Base-by-base conservation (phyloP, 2,888 invertebrate genomes). In the Stratiomys singularior region DNA sequence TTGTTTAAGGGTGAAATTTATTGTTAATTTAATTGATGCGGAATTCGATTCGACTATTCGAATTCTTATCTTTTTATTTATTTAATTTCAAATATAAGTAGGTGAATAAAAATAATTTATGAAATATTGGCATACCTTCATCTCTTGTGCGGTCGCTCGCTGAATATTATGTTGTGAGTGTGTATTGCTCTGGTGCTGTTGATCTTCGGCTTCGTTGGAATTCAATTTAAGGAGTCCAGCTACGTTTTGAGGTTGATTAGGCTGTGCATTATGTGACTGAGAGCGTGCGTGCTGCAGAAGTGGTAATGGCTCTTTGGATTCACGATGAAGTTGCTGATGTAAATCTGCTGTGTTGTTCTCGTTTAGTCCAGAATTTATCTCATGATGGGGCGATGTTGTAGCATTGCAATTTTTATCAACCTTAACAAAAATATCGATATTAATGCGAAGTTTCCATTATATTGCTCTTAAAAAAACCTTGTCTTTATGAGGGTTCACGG, bases 341-440 rank as follows among this genome's bases (percentile, higher is more conserved):
- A 83, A 85, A 84, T 80, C 66, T 9, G 28, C 63, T 5, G 66
- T 82, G 74, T 82, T 84, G 71, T 85, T 85, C 81, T 85, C 84
- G 81, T 83, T 85, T 30, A 82, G 82, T 37, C 82, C 81, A 66
- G 82, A 56, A 78, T 84, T 85, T 64, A 83, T 84, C 66, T 86
- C 85, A 9, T 81, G 81, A 67, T 83, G 82, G 3, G 83, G 86
- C 52, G 87, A 87, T 66, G 89, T 89, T 15, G 92, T 92, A 28
- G 92, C 92, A 86, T 93, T 93, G 83, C 92, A 92, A 85, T 93
- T 92, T 85, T 91, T 92, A 84, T 93, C 92, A 47, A 90, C 88
- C 81, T 88, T 82, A n/a, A 23, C 63, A 69, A 28, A 64, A 25
- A 46, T 13, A 18, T 7, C 5, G 25, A 60, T 13, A 21, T 60